Percentiles rank a stretch among this genome's conserved stretches.
Conservation (phyloP, 2,888 invertebrate genomes). For the Junonia oenone region DNA sequence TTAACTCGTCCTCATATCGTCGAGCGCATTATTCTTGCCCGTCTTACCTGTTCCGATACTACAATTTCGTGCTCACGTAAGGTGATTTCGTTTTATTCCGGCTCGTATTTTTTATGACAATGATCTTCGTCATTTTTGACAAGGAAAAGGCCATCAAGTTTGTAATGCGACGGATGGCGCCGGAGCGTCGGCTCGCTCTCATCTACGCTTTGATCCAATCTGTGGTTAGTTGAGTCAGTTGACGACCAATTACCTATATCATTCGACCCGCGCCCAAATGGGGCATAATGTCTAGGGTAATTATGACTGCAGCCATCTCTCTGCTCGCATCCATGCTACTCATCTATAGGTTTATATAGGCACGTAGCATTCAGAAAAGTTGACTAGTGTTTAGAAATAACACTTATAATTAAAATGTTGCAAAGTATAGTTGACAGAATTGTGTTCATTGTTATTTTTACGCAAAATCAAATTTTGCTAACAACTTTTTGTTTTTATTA, state of each 20-base stretch:
- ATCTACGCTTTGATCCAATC: slow-evolving; percentile 71
- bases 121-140: slow-evolving; percentile 79
- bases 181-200: slow-evolving; percentile 60
- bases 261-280: slow-evolving; percentile 67
- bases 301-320: slow-evolving; percentile 64
- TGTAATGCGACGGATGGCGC: slow-evolving; percentile 73
- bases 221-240: slow-evolving; percentile 51
- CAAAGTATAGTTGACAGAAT: no score
- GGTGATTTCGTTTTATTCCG: slow-evolving; percentile 65
- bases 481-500: no score
- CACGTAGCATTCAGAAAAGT: background rate
- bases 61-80: slow-evolving; percentile 67
- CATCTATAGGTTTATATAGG: no score
- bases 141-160: slow-evolving; percentile 77
- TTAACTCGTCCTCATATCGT: background rate
- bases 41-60: slow-evolving; percentile 46
- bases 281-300: slow-evolving; percentile 76
- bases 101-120: slow-evolving; percentile 69
- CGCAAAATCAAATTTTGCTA: no score
- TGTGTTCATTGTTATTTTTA: no score
- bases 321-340: slow-evolving; percentile 5
- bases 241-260: slow-evolving; percentile 78
- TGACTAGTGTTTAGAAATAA: background rate
- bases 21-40: slow-evolving; percentile 10
- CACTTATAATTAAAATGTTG: no score